Percentiles rank a stretch among this genome's conserved stretches.
phyloP scores from a whole-genome alignment of 2,888 invertebrate genomes.

The Latheticus oryzae region DNA sequence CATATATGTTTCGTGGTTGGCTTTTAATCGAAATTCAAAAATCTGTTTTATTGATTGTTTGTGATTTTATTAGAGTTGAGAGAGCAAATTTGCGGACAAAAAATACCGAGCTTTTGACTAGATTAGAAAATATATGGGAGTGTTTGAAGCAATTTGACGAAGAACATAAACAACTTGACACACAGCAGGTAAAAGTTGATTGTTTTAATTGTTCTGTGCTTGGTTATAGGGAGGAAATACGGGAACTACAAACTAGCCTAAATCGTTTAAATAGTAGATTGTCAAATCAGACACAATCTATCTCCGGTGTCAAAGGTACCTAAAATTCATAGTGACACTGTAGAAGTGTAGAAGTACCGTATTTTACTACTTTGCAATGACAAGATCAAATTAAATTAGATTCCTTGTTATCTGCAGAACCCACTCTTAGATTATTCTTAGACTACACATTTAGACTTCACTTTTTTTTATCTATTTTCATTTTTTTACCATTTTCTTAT shows the following conservation, averaged over 20 bases:
- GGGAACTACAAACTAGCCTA: constrained; percentile 84
- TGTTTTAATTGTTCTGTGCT: constrained; percentile 59
- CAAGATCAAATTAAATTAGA: no score
- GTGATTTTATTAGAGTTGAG: constrained; percentile 68
- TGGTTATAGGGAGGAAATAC: constrained; percentile 80
- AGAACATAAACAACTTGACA: constrained; percentile 49
- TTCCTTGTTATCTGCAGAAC: no score
- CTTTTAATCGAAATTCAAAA: no score
- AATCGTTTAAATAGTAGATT: constrained; percentile 70
- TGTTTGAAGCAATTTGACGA: constrained; percentile 69
- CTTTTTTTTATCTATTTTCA: constrained; percentile 1
- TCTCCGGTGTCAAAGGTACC: constrained; percentile 57
- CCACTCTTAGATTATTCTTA: no score
- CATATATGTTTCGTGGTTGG: no score
- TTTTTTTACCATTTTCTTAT: no score
- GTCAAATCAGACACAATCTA: constrained; percentile 58
- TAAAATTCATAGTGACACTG: constrained; percentile 12
- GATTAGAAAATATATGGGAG: constrained; percentile 72
- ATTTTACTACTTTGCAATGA: no score
- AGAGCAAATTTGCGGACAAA: constrained; percentile 71
- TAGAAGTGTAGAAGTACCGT: constrained; percentile 16
- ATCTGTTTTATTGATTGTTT: no score
- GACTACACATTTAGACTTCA: no score
- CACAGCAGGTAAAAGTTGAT: constrained; percentile 53
- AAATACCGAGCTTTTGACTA: constrained; percentile 72